Evolutionary conservation across 2,888 invertebrate species (phyloP).

Genomic region (Caenorhabditis sulstoni): DNA sequence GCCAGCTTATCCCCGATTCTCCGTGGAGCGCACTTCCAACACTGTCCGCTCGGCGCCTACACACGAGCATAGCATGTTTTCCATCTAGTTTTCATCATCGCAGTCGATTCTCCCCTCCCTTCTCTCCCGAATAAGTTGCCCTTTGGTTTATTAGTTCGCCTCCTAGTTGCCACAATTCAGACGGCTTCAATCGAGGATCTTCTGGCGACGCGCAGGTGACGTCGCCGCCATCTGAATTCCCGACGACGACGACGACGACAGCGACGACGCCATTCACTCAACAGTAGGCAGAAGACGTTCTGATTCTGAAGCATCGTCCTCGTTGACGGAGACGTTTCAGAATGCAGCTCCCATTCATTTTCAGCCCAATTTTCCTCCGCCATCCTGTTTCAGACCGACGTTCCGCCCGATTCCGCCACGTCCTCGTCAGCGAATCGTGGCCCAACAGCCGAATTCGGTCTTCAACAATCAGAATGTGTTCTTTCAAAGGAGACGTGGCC

Average conservation of each 20-base stretch:
- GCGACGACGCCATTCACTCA: conserved; percentile 16
- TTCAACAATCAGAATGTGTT: conserved; percentile 27
- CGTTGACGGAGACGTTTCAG: too few relatives aligned
- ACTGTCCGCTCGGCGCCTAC: too few relatives aligned
- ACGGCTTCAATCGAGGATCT: conserved; percentile 51
- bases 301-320: too few relatives aligned
- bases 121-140: too few relatives aligned
- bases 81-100: too few relatives aligned
- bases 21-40: too few relatives aligned
- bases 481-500: conserved; percentile 50
- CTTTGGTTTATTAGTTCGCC: too few relatives aligned
- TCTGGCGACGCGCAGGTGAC: conserved; percentile 49
- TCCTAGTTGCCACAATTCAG: conserved; percentile 35
- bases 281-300: too few relatives aligned
- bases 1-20: too few relatives aligned
- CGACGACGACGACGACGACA: conserved; percentile 3
- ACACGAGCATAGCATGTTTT: too few relatives aligned
- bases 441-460: conserved; percentile 46
- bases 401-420: conserved; percentile 47
- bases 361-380: background rate
- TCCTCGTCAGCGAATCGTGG: conserved; percentile 50
- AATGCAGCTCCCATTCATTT: too few relatives aligned
- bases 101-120: too few relatives aligned
- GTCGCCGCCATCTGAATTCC: conserved; percentile 5
- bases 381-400: conserved; percentile 37